Evolutionary conservation across 1,140 invertebrate species (phyloP).

Genomic region (Drosophila fuyamai): DNA sequence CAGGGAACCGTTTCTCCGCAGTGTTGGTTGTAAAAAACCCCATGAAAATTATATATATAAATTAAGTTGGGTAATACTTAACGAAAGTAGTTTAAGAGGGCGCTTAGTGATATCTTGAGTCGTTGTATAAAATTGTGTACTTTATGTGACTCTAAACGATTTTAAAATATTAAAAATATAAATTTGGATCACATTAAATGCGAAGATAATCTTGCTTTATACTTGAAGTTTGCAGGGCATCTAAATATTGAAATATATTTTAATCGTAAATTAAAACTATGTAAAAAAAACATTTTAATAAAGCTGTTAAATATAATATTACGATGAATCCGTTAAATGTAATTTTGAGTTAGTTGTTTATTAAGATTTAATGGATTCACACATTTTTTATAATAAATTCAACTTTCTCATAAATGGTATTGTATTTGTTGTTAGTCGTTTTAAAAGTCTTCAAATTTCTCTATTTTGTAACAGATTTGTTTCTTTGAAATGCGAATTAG

Average conservation of each 20-base stretch:
- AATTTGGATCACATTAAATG: background rate
- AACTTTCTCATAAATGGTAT: slow-evolving; percentile 5
- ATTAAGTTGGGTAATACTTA: slow-evolving; percentile 5
- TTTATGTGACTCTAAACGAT: no score
- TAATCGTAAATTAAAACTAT: no score
- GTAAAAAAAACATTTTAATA: no score
- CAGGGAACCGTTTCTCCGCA: slow-evolving; percentile 2
- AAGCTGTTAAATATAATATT: no score
- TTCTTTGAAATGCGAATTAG: background rate
- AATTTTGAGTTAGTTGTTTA: background rate
- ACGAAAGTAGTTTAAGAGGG: background rate
- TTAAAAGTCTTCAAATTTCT: slow-evolving; percentile 7
- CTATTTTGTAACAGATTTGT: background rate
- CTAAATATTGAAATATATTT: background rate
- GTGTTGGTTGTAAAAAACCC: slow-evolving; percentile 10
- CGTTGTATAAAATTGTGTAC: background rate
- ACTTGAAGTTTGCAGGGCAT: no score
- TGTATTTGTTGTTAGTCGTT: background rate
- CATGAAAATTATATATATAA: background rate
- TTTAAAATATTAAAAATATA: background rate
- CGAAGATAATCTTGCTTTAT: no score
- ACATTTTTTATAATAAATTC: slow-evolving; percentile 2
- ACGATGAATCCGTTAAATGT: background rate
- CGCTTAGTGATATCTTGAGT: background rate
- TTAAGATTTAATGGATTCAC: slow-evolving; percentile 6